A percentile compares a stretch with the other conserved stretches of the same genome.
Conservation (phyloP, 2,113 vertebrate genomes). For the Indicator maculatus region DNA sequence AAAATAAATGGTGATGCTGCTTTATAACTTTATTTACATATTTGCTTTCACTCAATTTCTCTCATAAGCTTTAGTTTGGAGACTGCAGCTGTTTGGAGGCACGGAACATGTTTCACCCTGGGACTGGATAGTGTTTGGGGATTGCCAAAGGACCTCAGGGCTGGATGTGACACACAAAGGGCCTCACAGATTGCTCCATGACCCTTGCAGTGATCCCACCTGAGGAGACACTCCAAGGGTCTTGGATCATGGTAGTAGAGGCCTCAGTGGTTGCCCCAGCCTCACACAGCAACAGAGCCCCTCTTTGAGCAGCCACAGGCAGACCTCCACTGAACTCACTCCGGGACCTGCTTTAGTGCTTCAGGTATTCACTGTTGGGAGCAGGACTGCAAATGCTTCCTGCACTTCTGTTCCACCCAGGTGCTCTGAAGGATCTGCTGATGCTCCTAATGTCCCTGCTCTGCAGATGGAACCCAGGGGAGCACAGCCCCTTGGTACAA, state of each 20-base stretch:
- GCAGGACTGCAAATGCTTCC: rapidly evolving
- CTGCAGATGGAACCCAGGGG: rapidly evolving
- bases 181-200: rapidly evolving
- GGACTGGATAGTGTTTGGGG: rapidly evolving
- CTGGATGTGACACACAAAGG: neutral
- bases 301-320: neutral
- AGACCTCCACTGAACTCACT: neutral
- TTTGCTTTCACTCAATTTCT: neutral
- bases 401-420: neutral
- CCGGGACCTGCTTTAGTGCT: neutral
- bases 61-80: neutral
- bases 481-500: neutral
- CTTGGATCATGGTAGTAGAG: rapidly evolving
- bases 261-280: neutral
- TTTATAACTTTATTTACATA: neutral
- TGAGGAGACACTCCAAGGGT: neutral
- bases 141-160: neutral
- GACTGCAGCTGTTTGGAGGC: neutral
- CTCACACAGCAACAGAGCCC: rapidly evolving
- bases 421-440: neutral
- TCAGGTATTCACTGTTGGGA: neutral
- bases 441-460: neutral
- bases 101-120: neutral
- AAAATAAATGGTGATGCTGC: neutral
- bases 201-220: too few species aligned